Evolutionary conservation across 2,113 vertebrate genomes (phyloP), one percentile per base, ranked within the genome.

Genomic region (Pollimyrus isidori): DNA sequence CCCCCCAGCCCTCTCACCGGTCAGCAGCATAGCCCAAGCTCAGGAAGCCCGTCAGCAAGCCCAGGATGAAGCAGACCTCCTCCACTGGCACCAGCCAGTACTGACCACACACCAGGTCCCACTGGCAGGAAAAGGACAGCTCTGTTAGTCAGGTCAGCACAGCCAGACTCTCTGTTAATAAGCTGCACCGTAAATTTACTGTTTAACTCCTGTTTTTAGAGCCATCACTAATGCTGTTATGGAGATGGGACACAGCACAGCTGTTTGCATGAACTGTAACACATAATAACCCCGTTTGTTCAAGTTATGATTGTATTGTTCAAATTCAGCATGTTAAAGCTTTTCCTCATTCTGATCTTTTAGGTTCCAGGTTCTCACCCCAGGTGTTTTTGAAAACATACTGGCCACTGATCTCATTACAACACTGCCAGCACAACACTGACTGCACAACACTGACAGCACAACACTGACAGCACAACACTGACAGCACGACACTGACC

Each of bases 61-160:
- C 97, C 92, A 97, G 91, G 86, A 98, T 97, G 93, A 97, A 97
- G 90, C 97, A 97, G 85, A 97, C 96, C 94, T 97, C 96, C 94
- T 98, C 97, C 91, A 97, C 95, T 21, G 97, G 97, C 91, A 97
- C 96, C 92, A 97, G 92, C 97, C 97, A 98, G 93, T 97, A 97
- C 91, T 94, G 95, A 90, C 91, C 93, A 91, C 97, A 97, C 92
- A 97, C 97, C 94, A 98, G 95, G 92, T 97, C 96, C 97, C 97
- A 98, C 97, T 98, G 93, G 87, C 84, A 89, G 4, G 86, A 42
- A 39, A 42, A 80, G 17, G 73, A 80, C 11, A 15, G 15, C 30
- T 80, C 30, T 6, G 73, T 76, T 76, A 76, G 73, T 35, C 73
- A 76, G 35, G 73, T 39, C 62, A 30, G 62, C 10, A 10, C n/a